A percentile compares a stretch with the other conserved stretches of the same genome.
phyloP scores from a whole-genome alignment of 1,140 invertebrate genomes.

The Bemisia tabaci region DNA sequence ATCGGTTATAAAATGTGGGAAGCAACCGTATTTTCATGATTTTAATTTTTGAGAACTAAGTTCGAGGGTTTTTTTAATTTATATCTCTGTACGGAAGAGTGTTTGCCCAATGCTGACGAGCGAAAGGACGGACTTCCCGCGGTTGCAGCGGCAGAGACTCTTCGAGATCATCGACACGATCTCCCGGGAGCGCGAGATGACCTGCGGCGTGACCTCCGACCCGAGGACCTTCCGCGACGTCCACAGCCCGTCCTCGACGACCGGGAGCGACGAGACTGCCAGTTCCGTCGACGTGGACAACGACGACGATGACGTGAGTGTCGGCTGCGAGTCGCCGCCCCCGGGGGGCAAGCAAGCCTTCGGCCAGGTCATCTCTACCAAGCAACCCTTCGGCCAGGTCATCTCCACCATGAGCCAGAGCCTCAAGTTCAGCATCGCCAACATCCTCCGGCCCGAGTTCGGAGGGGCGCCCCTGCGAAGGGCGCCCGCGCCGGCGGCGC shows the following conservation, averaged over 20 bases:
- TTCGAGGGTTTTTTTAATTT: too few species aligned
- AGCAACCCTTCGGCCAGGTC: conserved; percentile 6
- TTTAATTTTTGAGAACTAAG: too few species aligned
- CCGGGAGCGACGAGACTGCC: background rate
- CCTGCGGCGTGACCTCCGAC: background rate
- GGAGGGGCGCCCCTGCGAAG: conserved; percentile 28
- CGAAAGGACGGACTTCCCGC: background rate
- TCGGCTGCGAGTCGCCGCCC: conserved; percentile 14
- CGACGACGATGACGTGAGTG: conserved; percentile 17
- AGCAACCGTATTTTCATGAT: too few species aligned
- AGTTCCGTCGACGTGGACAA: conserved; percentile 5
- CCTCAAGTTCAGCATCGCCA: conserved; percentile 42
- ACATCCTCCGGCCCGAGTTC: conserved; percentile 46
- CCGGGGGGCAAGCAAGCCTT: background rate
- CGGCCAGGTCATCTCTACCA: conserved; percentile 9
- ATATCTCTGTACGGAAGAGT: too few species aligned
- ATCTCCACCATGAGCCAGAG: background rate
- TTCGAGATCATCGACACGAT: background rate
- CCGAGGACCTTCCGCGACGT: background rate
- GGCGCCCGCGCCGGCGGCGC: conserved; percentile 15
- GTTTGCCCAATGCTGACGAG: background rate
- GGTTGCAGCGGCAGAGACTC: background rate
- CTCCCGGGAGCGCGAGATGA: background rate
- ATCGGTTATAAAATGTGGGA: too few species aligned
- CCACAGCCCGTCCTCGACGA: background rate